A percentile compares a stretch with the other conserved stretches of the same genome.
Evolutionary conservation across 2,113 vertebrate species (phyloP).

Genomic region (Prunella fulvescens): DNA sequence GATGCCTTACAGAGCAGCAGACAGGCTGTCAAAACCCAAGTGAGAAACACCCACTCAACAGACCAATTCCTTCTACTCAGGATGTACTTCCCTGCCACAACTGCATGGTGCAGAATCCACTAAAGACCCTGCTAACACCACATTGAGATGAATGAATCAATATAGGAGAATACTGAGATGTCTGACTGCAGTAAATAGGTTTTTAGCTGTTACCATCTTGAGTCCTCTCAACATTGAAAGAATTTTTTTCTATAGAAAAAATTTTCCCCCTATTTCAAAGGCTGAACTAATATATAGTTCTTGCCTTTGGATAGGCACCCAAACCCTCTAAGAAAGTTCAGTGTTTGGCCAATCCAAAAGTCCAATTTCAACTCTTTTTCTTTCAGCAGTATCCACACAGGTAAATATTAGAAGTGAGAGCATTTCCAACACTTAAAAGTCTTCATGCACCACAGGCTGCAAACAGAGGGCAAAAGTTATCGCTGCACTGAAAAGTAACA

Average conservation of each 20-base stretch:
- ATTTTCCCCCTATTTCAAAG: constrained; percentile 5
- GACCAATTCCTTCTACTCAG: background rate
- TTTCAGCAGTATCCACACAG: background rate
- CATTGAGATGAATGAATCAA: background rate
- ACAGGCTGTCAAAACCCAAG: background rate
- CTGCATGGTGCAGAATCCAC: background rate
- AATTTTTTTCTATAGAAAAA: background rate
- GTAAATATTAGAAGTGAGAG: background rate
- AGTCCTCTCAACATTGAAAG: background rate
- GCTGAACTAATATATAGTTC: background rate
- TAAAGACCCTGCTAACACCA: background rate
- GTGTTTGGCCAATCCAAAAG: background rate
- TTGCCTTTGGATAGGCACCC: background rate
- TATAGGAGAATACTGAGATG: background rate
- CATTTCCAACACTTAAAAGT: background rate
- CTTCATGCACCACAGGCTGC: background rate
- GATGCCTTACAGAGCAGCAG: background rate
- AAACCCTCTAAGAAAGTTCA: constrained; percentile 23
- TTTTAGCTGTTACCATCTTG: background rate
- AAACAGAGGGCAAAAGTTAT: background rate
- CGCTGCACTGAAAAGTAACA: background rate
- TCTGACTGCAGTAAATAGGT: background rate
- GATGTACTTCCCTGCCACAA: background rate
- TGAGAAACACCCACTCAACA: background rate
- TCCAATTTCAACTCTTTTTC: background rate